Conservation (phyloP, 2,888 invertebrate species). For the Hedychridium roseum region DNA sequence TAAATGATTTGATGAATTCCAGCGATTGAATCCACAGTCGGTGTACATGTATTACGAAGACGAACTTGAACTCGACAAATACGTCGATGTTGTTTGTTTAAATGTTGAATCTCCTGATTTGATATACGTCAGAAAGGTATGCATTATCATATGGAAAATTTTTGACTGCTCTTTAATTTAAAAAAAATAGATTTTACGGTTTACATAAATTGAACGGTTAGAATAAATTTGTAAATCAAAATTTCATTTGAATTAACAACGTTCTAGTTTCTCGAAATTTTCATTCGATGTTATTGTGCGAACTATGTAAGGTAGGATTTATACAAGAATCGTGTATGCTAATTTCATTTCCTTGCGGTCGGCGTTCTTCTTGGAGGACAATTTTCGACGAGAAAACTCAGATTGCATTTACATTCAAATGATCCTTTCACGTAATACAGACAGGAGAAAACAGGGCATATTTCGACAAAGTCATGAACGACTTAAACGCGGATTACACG, state of each 20-base stretch:
- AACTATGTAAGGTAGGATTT: too few relatives aligned
- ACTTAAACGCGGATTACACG: constrained; percentile 64
- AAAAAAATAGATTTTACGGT: neutral
- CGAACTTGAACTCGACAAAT: constrained; percentile 58
- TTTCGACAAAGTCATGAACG: constrained; percentile 63
- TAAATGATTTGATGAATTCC: constrained; percentile 7
- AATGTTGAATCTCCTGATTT: constrained; percentile 71
- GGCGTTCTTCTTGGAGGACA: too few relatives aligned
- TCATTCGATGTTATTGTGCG: too few relatives aligned
- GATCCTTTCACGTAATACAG: too few relatives aligned
- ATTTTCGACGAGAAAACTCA: too few relatives aligned
- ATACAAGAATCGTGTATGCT: too few relatives aligned
- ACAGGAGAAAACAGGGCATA: constrained; percentile 54
- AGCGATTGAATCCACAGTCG: constrained; percentile 46
- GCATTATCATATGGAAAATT: neutral
- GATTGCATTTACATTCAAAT: too few relatives aligned
- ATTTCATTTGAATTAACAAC: too few relatives aligned
- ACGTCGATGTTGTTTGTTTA: constrained; percentile 68
- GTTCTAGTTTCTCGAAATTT: too few relatives aligned
- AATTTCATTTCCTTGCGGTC: too few relatives aligned
- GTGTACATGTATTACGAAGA: constrained; percentile 50
- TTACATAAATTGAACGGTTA: neutral
- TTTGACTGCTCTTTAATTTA: too few relatives aligned
- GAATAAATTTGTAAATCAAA: too few relatives aligned
- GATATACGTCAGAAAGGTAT: constrained; percentile 75